phyloP scores from a whole-genome alignment of 1,140 invertebrate genomes.

The Plectrocnemia conspersa region DNA sequence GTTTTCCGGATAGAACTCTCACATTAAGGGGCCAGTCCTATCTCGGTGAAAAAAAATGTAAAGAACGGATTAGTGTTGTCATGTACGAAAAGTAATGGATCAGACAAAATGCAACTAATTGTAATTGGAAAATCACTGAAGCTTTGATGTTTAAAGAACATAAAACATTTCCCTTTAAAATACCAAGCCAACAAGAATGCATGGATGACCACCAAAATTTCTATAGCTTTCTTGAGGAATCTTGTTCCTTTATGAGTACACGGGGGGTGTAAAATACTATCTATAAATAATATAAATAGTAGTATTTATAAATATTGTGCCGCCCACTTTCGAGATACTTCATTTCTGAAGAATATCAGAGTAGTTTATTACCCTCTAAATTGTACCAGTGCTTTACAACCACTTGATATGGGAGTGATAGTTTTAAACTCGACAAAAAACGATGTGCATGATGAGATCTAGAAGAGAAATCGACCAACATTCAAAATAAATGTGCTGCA shows the following conservation, averaged over 20 bases:
- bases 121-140: conserved; percentile 1
- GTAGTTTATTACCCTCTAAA: no score
- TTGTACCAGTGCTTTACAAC: conserved; percentile 1
- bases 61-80: conserved; percentile 38
- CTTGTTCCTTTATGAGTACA: no score
- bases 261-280: conserved; percentile 6
- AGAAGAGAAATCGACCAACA: background rate
- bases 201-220: no score
- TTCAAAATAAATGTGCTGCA: background rate
- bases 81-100: conserved; percentile 3
- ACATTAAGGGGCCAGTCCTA: conserved; percentile 42
- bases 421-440: background rate
- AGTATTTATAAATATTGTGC: no score
- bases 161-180: background rate
- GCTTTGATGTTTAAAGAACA: background rate
- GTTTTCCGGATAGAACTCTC: conserved; percentile 44
- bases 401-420: conserved; percentile 1
- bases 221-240: no score
- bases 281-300: no score
- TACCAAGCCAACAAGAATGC: background rate
- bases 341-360: no score
- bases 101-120: conserved; percentile 4
- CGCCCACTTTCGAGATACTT: no score
- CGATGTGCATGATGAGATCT: background rate
- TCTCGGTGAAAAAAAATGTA: conserved; percentile 45